Conservation (phyloP, 2,797 vertebrate species). For the Lepus oiostolus region DNA sequence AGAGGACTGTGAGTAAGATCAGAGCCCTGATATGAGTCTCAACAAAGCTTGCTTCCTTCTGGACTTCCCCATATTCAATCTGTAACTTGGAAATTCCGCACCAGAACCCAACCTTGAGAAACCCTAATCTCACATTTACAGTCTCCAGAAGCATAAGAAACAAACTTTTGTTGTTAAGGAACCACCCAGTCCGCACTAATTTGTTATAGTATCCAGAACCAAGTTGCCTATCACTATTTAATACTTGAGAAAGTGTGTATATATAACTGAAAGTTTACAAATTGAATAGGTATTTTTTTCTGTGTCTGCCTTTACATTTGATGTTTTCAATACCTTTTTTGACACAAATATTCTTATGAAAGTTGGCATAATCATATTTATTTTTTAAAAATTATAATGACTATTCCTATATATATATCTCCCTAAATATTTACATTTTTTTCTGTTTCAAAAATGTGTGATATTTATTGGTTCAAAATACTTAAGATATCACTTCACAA, state of each 20-base stretch:
- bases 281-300: slow-evolving; percentile 13
- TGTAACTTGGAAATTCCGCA: not conserved
- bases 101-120: not conserved
- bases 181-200: not conserved
- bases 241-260: not conserved
- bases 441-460: not conserved
- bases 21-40: not conserved
- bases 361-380: not conserved
- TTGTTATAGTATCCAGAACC: not conserved
- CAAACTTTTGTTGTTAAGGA: not conserved
- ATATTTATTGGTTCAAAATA: not conserved
- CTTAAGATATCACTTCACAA: not conserved
- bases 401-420: not conserved
- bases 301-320: not conserved
- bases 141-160: not conserved
- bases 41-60: not conserved
- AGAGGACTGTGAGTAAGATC: not conserved
- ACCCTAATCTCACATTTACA: not conserved
- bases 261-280: not conserved
- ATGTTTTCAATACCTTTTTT: not conserved
- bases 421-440: not conserved
- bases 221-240: not conserved
- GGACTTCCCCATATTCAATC: not conserved
- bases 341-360: not conserved
- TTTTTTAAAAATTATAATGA: not conserved